Evolutionary conservation across 23 tunicate species (phyloP), one percentile per base, ranked within the genome.

Genomic region (Styela plicata): DNA sequence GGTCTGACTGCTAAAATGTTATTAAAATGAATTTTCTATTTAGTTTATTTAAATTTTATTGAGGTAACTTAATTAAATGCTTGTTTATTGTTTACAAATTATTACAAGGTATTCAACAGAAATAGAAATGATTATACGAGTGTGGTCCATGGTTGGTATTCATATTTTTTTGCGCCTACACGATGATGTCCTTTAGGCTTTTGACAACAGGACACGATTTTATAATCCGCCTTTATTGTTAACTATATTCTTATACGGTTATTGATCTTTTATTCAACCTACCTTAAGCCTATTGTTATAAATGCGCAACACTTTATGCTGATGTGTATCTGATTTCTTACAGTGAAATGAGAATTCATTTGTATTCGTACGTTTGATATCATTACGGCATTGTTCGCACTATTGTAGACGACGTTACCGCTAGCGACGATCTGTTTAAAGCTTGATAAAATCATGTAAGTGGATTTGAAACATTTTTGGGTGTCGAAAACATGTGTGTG

Each of bases 391-490:
- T 5, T 44, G 57, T 44, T 44, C 57, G 10, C 57, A 3, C 77
- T 17, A 18, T 71, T 71, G 77, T 71, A 18, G 17, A 32, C 3
- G 5, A 36, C 7, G 77, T 71, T 71, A 71, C 77, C 77, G 77
- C 77, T 27, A 17, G 36, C 77, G 36, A 71, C 77, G 36, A 71
- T 34, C 35, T 71, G 36, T 33, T 26, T 29, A 71, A 3, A 19
- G 77, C 34, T 31, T 28, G 5, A 17, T 24, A 24, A 21, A 30
- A 32, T 71, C 77, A 16, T 71, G 77, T 71, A 71, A 28, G 36
- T 3, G 34, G 23, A 33, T 71, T 30, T 28, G 5, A 33, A 5
- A 71, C 77, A 71, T 71, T 36, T 31, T 3, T 71, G 77, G 77
- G 36, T 18, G 77, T 19, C 26, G 36, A 31, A 66, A 17, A 44